A percentile compares a stretch with the other conserved stretches of the same genome.
Conservation (phyloP, 2,113 vertebrate genomes). For the Percina caprodes region DNA sequence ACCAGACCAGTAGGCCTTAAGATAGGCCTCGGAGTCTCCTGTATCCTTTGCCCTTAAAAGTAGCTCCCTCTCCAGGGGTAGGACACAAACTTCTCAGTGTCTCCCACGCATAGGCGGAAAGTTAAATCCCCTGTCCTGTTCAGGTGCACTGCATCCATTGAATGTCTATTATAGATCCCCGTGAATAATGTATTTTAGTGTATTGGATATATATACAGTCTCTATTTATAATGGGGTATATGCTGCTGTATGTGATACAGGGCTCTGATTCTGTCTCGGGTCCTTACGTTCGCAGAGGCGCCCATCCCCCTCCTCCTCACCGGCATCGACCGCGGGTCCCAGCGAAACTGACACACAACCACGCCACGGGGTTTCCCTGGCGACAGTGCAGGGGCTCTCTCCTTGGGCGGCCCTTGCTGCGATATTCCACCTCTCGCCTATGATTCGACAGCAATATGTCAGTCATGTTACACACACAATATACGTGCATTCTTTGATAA, state of each 20-base stretch:
- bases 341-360: conserved; percentile 93
- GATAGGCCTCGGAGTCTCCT: conserved; percentile 92
- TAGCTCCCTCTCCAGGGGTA: conserved; percentile 80
- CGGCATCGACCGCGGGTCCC: conserved; percentile 88
- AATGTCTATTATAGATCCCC: conserved; percentile 73
- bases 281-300: conserved; percentile 84
- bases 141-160: conserved; percentile 78
- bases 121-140: conserved; percentile 82
- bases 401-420: conserved; percentile 66
- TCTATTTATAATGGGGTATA: conserved; percentile 84
- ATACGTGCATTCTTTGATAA: conserved; percentile 55
- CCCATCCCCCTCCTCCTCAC: conserved; percentile 94
- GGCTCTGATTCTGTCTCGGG: conserved; percentile 85
- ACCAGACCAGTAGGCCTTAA: conserved; percentile 86
- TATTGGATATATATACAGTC: conserved; percentile 82
- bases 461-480: conserved; percentile 18
- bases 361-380: conserved; percentile 91
- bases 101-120: conserved; percentile 80
- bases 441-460: conserved; percentile 79
- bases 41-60: conserved; percentile 84
- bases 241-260: conserved; percentile 84
- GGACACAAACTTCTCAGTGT: conserved; percentile 85
- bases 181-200: conserved; percentile 78
- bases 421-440: conserved; percentile 61
- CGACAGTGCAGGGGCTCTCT: conserved; percentile 88